Conservation (phyloP, 2,113 vertebrate genomes). For the Tenrec ecaudatus region DNA sequence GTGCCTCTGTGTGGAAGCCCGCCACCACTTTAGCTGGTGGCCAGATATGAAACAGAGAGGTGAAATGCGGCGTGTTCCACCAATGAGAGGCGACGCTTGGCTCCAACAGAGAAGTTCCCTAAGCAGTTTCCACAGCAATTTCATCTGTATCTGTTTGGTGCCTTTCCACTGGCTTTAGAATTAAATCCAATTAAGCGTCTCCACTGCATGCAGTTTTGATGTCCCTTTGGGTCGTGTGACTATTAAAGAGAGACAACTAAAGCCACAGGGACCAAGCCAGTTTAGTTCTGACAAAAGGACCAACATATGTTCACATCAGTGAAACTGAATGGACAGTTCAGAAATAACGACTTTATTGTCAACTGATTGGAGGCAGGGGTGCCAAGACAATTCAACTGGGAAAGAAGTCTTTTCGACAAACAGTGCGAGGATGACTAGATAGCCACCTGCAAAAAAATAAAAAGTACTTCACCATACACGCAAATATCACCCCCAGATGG, state of each 20-base stretch:
- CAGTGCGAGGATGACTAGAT: not conserved
- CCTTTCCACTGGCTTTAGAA: constrained; percentile 33
- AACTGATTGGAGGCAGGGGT: not conserved
- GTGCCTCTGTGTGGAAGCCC: not conserved
- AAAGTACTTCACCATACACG: not conserved
- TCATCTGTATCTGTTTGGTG: not conserved
- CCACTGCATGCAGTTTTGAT: not conserved
- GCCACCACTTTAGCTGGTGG: not conserved
- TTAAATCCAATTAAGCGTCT: not conserved
- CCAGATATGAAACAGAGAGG: not conserved
- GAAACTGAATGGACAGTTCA: not conserved
- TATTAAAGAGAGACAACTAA: not conserved
- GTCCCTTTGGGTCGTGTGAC: not conserved
- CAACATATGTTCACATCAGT: not conserved
- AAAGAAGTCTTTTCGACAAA: not conserved
- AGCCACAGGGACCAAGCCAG: not conserved
- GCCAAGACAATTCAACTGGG: not conserved
- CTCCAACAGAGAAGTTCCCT: not conserved
- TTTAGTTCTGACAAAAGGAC: not conserved
- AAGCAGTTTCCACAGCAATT: not conserved
- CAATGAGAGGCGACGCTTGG: not conserved
- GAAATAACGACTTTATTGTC: not conserved
- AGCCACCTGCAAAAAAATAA: not conserved
- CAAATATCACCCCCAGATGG: not conserved
- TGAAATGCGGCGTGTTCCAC: not conserved